Base-by-base conservation (phyloP, 2,113 vertebrate genomes). In the Chionodraco myersi region DNA sequence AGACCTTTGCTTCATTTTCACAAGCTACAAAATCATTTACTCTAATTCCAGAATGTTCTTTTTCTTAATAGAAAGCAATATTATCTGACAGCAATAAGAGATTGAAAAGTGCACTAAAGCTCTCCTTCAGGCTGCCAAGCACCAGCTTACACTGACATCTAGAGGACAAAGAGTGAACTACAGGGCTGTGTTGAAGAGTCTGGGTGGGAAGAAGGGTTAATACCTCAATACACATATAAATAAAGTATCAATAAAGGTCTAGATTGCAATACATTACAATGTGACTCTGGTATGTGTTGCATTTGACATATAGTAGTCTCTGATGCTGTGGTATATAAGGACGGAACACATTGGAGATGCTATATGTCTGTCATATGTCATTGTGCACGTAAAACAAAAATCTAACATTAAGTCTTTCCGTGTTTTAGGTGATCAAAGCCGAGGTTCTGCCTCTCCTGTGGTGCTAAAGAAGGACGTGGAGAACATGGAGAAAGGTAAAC, bases 401-500 rank as follows among this genome's bases (percentile, higher is more conserved):
- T 63, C 18, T n/a, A 2, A 47, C 12, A 44, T 30, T 1, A 63
- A 57, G 4, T 44, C 30, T 75, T 3, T 65, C 16, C 11, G 1
- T 77, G 26, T 89, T 85, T 84, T 77, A 99, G 97, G 96, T 41
- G 97, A 99, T 83, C 96, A 96, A 85, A 95, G 90, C 4, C 97
- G 97, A 93, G 96, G 97, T 86, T 88, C 95, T 49, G 93, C 89
- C 73, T 95, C 96, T 84, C 96, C 98, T 72, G 96, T 96, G 61
- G 93, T 96, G 2, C 95, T 98, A 61, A 99, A 99, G 92, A 99
- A 98, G 87, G 97, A 98, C 72, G 96, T 99, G 0, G 97, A 97
- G 88, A 97, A 96, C 90, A 99, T 99, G 98, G 98, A 98, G 69
- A 99, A 99, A 97, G 98, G 98, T 99, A 96, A 41, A 72, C 6